These are phyloP conservation scores for Megastigmus dorsalis DNA, from an alignment of 2,888 invertebrate genomes.

Conservation along the genomic window DNA sequence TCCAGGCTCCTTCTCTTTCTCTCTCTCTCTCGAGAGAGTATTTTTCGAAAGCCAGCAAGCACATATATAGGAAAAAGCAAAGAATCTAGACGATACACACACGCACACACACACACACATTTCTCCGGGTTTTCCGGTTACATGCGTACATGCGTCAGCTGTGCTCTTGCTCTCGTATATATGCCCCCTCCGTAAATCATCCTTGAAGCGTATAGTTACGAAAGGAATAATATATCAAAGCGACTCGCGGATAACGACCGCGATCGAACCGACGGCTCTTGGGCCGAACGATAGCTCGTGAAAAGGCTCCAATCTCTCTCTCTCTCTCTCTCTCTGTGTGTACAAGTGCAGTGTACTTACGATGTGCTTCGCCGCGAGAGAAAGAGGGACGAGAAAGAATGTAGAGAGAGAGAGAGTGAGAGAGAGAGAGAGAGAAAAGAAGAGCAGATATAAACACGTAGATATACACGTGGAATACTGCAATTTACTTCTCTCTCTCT, in stretches of 20 bases:
- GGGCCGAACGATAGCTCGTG: conserved; percentile 43
- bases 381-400: conserved; percentile 19
- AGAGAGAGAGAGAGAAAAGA: conserved; percentile 47
- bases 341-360: neutral
- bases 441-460: conserved; percentile 47
- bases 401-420: conserved; percentile 44
- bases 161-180: neutral
- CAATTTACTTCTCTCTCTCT: conserved; percentile 42
- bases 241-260: conserved; percentile 51
- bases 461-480: conserved; percentile 15
- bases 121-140: conserved; percentile 2
- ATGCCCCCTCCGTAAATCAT: conserved; percentile 51
- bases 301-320: neutral
- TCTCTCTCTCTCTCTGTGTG: neutral
- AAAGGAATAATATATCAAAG: conserved; percentile 54
- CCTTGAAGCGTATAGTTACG: conserved; percentile 50
- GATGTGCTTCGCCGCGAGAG: conserved; percentile 3
- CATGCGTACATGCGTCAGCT: neutral
- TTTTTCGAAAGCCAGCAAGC: too few relatives aligned
- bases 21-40: too few relatives aligned
- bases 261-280: conserved; percentile 41
- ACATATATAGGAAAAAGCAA: too few relatives aligned
- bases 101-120: neutral
- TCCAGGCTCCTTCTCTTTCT: neutral
- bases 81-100: neutral